Conservation (phyloP, 2,797 vertebrate genomes). For the Sarcoramphus papa region DNA sequence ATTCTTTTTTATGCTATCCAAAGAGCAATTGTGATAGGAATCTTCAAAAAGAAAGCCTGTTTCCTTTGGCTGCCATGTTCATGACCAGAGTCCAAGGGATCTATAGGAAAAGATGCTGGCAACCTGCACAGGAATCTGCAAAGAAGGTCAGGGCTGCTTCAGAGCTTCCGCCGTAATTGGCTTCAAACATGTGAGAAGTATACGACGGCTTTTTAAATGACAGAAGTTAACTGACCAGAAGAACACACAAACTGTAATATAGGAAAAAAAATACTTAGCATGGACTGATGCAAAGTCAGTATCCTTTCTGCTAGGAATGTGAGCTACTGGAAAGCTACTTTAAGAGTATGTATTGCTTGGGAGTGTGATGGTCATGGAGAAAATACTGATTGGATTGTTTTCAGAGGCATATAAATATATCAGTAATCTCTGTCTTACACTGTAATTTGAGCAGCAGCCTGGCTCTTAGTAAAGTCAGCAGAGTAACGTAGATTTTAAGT, state of each 20-base stretch:
- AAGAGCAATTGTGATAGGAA: background rate
- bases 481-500: background rate
- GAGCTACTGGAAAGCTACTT: background rate
- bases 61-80: background rate
- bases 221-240: background rate
- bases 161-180: background rate
- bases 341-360: background rate
- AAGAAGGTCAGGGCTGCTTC: background rate
- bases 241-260: background rate
- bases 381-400: background rate
- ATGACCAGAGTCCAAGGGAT: background rate
- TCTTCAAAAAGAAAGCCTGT: background rate
- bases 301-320: background rate
- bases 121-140: background rate
- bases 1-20: background rate
- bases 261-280: background rate
- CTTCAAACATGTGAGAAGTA: background rate
- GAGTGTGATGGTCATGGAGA: background rate
- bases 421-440: background rate
- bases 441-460: background rate
- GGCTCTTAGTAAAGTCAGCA: background rate
- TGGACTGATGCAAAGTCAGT: background rate
- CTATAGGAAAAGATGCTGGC: background rate
- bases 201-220: background rate
- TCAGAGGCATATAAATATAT: background rate